Conservation (phyloP, 2,797 vertebrate species). For the Gouania willdenowi region DNA sequence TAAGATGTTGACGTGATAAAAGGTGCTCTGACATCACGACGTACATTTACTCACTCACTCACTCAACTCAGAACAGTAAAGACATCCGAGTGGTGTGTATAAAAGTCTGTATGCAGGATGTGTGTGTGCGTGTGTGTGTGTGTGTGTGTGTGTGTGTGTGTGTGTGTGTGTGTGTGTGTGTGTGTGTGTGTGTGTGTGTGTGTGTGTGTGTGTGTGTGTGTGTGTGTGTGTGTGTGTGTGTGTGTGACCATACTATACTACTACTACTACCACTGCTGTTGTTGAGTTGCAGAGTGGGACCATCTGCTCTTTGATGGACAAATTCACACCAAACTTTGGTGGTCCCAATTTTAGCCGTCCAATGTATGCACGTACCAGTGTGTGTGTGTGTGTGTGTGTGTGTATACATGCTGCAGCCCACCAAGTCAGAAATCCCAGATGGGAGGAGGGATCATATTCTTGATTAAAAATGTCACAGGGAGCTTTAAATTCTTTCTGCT, state of each 20-base stretch:
- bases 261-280: no score
- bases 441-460: constrained; percentile 68
- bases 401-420: constrained; percentile 35
- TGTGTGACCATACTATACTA: background rate
- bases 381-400: background rate
- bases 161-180: no score
- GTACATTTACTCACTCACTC: constrained; percentile 40
- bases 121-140: constrained; percentile 2
- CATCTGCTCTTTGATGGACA: constrained; percentile 38
- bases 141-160: no score
- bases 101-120: no score
- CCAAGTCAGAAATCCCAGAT: constrained; percentile 63
- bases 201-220: background rate
- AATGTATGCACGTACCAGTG: background rate
- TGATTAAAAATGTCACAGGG: constrained; percentile 62
- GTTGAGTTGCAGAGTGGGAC: constrained; percentile 15
- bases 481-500: constrained; percentile 42
- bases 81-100: background rate
- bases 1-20: constrained; percentile 41
- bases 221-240: background rate
- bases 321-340: constrained; percentile 36
- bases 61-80: constrained; percentile 26
- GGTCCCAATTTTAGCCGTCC: constrained; percentile 29
- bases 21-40: constrained; percentile 25
- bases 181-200: no score